Percentiles rank a stretch among this genome's conserved stretches.
These are phyloP conservation scores for Aphelenchoides besseyi DNA, from an alignment of 1,140 invertebrate species.

Conservation along the genomic window DNA sequence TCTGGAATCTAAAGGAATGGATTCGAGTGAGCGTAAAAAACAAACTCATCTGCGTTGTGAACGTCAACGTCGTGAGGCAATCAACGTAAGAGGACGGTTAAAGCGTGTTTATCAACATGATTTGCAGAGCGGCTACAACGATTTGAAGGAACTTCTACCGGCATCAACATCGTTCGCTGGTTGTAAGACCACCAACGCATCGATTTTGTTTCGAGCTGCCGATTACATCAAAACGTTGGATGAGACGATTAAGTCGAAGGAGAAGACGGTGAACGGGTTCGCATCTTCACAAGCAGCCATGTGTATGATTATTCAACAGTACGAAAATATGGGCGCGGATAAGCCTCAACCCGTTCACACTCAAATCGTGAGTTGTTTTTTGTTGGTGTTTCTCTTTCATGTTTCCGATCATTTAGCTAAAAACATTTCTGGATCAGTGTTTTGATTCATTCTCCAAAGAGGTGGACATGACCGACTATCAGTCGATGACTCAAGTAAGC, in stretches of 20 bases:
- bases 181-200: constrained; percentile 61
- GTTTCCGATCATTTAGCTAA: constrained; percentile 41
- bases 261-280: constrained; percentile 45
- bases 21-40: constrained; percentile 55
- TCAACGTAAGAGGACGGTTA: constrained; percentile 46
- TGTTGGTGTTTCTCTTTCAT: constrained; percentile 1
- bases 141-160: constrained; percentile 60
- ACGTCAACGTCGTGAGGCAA: constrained; percentile 57
- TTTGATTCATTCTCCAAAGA: constrained; percentile 49
- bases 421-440: constrained; percentile 54
- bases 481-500: constrained; percentile 48
- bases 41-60: constrained; percentile 59
- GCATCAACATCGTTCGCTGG: constrained; percentile 52
- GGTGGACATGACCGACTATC: constrained; percentile 49
- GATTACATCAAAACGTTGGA: constrained; percentile 59
- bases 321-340: constrained; percentile 51
- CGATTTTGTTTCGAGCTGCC: constrained; percentile 59
- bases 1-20: no score
- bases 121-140: constrained; percentile 57
- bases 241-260: constrained; percentile 47
- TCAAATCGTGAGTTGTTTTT: constrained; percentile 48
- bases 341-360: constrained; percentile 46
- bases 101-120: background rate
- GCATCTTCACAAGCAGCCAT: constrained; percentile 42
- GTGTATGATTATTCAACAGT: constrained; percentile 57